phyloP scores from a whole-genome alignment of 2,113 vertebrate species.

The Sprattus sprattus region DNA sequence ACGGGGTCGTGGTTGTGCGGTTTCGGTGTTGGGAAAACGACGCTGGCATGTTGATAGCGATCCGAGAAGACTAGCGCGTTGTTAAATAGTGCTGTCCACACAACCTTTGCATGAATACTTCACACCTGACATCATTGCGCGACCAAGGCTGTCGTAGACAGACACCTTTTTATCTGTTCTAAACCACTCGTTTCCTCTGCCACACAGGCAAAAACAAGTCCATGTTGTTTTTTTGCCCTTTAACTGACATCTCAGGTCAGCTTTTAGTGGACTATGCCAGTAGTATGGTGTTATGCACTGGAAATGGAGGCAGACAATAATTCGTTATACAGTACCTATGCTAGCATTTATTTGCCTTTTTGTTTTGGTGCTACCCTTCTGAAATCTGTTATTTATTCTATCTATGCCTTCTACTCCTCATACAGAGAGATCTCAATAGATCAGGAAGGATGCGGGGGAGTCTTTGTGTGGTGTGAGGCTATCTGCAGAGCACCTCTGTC shows the following conservation, averaged over 20 bases:
- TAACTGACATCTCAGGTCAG: too few species aligned
- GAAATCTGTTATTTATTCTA: background rate
- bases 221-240: too few species aligned
- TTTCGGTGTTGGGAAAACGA: slow-evolving; percentile 11
- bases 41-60: background rate
- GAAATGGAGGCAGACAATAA: too few species aligned
- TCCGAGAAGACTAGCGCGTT: background rate
- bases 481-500: background rate
- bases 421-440: background rate
- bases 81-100: slow-evolving; percentile 15
- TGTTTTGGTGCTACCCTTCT: background rate
- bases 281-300: too few species aligned
- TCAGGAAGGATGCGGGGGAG: background rate
- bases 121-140: slow-evolving; percentile 48
- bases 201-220: background rate
- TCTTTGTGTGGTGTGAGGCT: background rate
- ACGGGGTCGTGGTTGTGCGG: slow-evolving; percentile 49
- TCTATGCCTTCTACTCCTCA: background rate
- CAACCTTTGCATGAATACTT: slow-evolving; percentile 33
- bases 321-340: too few species aligned
- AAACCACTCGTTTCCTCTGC: background rate
- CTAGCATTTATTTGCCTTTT: background rate
- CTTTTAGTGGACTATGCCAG: too few species aligned
- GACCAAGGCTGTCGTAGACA: background rate
- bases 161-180: too few species aligned